Evolutionary conservation across 2,797 vertebrate genomes (phyloP).

Genomic region (Propithecus deckenii): DNA sequence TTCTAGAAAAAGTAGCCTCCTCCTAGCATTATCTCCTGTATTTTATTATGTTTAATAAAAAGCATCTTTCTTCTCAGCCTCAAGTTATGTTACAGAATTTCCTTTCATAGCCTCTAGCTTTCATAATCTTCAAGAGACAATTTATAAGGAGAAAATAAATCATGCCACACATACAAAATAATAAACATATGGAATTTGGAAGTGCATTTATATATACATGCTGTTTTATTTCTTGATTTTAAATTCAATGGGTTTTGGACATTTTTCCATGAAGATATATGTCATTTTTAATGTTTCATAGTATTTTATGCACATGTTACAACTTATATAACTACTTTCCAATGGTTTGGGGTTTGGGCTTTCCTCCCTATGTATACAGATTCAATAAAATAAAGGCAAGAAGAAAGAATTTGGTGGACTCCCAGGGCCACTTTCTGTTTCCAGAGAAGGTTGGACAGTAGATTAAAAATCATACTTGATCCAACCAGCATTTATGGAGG

Average conservation of each 20-base stretch:
- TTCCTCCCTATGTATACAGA: not conserved
- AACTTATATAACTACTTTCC: not conserved
- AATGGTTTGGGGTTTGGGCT: not conserved
- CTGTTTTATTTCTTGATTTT: conserved; percentile 1
- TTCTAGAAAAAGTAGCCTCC: not conserved
- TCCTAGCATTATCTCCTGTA: not conserved
- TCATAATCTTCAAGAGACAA: not conserved
- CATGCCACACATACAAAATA: not conserved
- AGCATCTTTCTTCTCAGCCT: not conserved
- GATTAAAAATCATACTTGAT: no score
- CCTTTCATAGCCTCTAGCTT: not conserved
- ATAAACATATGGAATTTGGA: not conserved
- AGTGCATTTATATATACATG: not conserved
- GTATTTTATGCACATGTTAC: not conserved
- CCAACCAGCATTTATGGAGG: no score
- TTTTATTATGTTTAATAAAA: not conserved
- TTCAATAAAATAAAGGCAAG: not conserved
- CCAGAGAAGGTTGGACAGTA: no score
- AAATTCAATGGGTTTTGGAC: not conserved
- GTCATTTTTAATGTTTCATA: conserved; percentile 3
- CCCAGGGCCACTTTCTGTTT: not conserved
- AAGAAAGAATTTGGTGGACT: not conserved
- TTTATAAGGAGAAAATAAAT: not conserved
- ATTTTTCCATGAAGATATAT: not conserved
- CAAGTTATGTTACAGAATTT: not conserved